phyloP scores from a whole-genome alignment of 2,888 invertebrate genomes.

The Glyphotaelius pellucidus region DNA sequence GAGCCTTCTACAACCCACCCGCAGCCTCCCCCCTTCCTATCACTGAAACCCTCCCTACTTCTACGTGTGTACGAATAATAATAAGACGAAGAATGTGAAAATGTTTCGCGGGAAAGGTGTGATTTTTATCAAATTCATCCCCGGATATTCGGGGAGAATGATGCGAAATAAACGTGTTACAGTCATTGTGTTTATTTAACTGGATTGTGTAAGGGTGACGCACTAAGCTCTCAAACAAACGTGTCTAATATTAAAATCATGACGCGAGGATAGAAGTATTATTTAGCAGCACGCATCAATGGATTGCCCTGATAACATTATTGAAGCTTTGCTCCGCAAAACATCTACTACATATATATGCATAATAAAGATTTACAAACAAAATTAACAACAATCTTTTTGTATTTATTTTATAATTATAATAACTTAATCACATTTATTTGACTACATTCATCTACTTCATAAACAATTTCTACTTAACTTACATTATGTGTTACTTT shows the following conservation, averaged over 20 bases:
- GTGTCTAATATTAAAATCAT: background rate
- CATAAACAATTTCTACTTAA: too few species aligned
- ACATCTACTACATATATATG: too few species aligned
- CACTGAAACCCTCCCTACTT: background rate
- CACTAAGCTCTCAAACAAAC: background rate
- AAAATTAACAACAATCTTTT: too few species aligned
- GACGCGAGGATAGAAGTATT: background rate
- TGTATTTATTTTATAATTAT: too few species aligned
- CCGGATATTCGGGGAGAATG: background rate
- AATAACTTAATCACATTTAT: too few species aligned
- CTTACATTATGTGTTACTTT: too few species aligned
- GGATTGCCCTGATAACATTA: background rate
- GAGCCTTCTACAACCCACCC: background rate
- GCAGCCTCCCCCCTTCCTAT: background rate
- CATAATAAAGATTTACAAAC: too few species aligned
- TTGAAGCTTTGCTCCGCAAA: too few species aligned
- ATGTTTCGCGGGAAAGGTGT: background rate
- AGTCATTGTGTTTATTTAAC: background rate
- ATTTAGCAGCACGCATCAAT: background rate
- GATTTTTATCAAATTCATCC: slow-evolving; percentile 2
- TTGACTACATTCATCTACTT: too few species aligned
- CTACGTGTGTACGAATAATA: background rate
- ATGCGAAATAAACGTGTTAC: slow-evolving; percentile 2
- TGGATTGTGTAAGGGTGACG: background rate
- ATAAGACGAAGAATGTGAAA: background rate